Percentiles rank a stretch among this genome's conserved stretches.
These are phyloP conservation scores for Ligdia adustata DNA, from an alignment of 2,888 invertebrate genomes.

Conservation along the genomic window DNA sequence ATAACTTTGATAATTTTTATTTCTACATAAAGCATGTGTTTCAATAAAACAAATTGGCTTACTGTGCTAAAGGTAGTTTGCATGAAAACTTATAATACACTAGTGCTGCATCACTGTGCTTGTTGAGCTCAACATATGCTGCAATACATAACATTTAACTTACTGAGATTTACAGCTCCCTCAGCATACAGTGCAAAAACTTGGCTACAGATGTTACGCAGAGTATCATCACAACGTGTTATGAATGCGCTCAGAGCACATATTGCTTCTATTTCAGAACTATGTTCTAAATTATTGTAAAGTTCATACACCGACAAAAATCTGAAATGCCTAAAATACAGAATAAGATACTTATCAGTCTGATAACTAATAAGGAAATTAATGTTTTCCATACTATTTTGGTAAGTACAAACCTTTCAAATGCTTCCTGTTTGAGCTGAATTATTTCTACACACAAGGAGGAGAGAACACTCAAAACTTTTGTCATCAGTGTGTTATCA, in stretches of 20 bases:
- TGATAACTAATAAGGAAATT: background rate
- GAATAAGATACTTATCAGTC: too few species aligned
- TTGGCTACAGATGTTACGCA: constrained; percentile 89
- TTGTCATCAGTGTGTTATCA: constrained; percentile 92
- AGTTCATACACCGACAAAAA: constrained; percentile 88
- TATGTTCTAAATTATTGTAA: constrained; percentile 76
- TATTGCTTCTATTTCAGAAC: constrained; percentile 83
- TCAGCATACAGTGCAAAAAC: constrained; percentile 87
- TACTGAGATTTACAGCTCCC: constrained; percentile 73
- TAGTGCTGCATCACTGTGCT: too few species aligned
- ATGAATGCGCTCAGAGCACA: constrained; percentile 87
- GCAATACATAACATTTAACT: too few species aligned
- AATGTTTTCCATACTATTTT: background rate
- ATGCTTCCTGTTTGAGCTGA: constrained; percentile 87
- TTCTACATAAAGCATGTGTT: too few species aligned
- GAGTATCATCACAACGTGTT: constrained; percentile 88
- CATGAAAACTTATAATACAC: too few species aligned
- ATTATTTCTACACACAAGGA: constrained; percentile 91
- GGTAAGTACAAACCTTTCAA: constrained; percentile 72
- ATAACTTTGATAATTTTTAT: too few species aligned
- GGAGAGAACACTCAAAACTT: constrained; percentile 91
- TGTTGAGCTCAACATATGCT: too few species aligned
- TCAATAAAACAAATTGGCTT: too few species aligned
- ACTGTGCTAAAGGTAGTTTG: too few species aligned
- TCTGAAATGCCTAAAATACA: constrained; percentile 79